A percentile compares a stretch with the other conserved stretches of the same genome.
phyloP scores from a whole-genome alignment of 64 coral and sea anemone genomes.

The Porites lutea region DNA sequence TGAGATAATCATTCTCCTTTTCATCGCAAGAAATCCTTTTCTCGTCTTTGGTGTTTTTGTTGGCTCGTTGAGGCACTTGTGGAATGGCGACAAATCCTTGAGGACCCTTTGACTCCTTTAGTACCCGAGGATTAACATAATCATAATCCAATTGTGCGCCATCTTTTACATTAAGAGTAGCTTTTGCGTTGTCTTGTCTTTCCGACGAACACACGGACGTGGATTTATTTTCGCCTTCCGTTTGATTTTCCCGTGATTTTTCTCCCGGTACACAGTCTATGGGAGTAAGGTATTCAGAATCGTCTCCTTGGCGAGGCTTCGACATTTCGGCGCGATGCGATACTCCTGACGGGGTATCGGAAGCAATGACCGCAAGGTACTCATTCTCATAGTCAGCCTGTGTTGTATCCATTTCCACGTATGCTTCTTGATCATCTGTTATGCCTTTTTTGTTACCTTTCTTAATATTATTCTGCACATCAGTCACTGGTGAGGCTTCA shows the following conservation, averaged over 20 bases:
- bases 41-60: neutral
- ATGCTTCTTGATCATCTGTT: neutral
- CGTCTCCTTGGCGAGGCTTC: neutral
- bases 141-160: neutral
- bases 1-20: neutral
- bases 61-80: neutral
- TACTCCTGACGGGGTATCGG: neutral
- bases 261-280: neutral
- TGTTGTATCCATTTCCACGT: neutral
- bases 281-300: neutral
- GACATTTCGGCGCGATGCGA: neutral
- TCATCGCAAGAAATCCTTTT: neutral
- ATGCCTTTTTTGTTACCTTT: neutral
- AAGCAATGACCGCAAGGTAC: neutral
- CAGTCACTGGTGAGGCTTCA: neutral
- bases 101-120: neutral
- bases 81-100: too few species aligned
- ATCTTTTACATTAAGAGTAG: neutral
- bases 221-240: neutral
- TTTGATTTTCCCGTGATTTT: neutral
- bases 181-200: neutral
- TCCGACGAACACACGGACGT: neutral
- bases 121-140: neutral
- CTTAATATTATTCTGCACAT: neutral
- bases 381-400: neutral